Conservation (phyloP, 2,113 vertebrate genomes). For the Nycticebus coucang region DNA sequence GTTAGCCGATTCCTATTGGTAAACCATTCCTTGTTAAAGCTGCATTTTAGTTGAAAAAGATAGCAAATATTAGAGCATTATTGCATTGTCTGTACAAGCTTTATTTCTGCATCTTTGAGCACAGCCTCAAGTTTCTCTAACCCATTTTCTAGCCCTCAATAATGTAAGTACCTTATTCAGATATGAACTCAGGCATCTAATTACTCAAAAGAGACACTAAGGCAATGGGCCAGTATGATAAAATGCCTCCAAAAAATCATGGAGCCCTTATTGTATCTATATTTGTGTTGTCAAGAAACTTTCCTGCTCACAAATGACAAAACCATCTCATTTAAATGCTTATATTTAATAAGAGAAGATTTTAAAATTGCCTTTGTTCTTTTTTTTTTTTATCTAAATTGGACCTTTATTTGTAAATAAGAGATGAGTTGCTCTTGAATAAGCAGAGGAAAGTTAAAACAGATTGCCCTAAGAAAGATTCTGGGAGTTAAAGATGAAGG, state of each 20-base stretch:
- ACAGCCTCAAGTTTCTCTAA: background rate
- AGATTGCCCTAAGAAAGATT: background rate
- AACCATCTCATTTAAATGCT: background rate
- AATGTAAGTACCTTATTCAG: background rate
- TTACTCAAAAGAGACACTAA: conserved; percentile 7
- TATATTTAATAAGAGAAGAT: background rate
- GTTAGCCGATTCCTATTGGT: conserved; percentile 27
- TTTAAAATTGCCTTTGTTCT: background rate
- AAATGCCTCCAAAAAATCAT: background rate
- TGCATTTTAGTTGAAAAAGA: conserved; percentile 22
- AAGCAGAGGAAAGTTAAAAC: background rate
- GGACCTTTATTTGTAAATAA: background rate
- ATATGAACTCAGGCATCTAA: conserved; percentile 5
- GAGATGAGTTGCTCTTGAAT: background rate
- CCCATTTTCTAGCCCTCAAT: background rate
- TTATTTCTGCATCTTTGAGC: conserved; percentile 33
- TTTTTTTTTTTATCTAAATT: background rate
- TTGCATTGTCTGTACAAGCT: background rate
- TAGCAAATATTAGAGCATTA: background rate
- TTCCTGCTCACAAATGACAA: conserved; percentile 23
- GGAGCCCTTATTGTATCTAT: background rate
- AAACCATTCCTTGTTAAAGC: conserved; percentile 25
- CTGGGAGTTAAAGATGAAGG: background rate
- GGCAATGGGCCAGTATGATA: background rate
- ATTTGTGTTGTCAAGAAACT: conserved; percentile 10